A percentile compares a stretch with the other conserved stretches of the same genome.
phyloP scores from a whole-genome alignment of 1,140 invertebrate species.

The Caerostris extrusa region DNA sequence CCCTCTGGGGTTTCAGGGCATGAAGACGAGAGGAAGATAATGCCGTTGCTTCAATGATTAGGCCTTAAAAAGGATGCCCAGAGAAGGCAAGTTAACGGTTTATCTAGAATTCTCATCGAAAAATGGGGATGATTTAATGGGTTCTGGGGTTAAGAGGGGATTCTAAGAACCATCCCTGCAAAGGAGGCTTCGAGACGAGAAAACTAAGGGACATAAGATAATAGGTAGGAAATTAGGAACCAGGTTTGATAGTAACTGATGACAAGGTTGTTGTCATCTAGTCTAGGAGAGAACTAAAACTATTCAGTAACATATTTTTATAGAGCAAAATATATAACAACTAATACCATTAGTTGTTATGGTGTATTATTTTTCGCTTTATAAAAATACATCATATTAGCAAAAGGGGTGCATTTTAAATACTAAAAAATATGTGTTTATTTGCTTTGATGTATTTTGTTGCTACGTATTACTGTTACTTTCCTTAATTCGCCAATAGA shows the following conservation, averaged over 20 bases:
- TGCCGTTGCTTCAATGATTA: neutral
- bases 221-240: neutral
- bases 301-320: too few species aligned
- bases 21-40: neutral
- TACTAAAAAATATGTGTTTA: too few species aligned
- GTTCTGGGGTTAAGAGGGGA: neutral
- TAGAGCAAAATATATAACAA: too few species aligned
- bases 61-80: conserved; percentile 22
- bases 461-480: too few species aligned
- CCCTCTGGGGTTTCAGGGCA: conserved; percentile 1
- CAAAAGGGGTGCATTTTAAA: too few species aligned
- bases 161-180: neutral
- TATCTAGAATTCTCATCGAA: conserved; percentile 17
- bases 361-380: too few species aligned
- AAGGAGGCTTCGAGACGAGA: neutral
- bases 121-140: conserved; percentile 29
- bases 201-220: neutral
- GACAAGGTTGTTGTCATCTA: neutral
- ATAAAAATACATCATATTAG: too few species aligned
- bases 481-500: too few species aligned
- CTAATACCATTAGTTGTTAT: too few species aligned
- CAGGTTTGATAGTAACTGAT: neutral
- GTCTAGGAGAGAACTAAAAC: neutral
- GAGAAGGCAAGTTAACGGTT: conserved; percentile 4
- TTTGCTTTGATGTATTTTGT: too few species aligned